Evolutionary conservation across 2,797 vertebrate species (phyloP).

Genomic region (Aquila chrysaetos): DNA sequence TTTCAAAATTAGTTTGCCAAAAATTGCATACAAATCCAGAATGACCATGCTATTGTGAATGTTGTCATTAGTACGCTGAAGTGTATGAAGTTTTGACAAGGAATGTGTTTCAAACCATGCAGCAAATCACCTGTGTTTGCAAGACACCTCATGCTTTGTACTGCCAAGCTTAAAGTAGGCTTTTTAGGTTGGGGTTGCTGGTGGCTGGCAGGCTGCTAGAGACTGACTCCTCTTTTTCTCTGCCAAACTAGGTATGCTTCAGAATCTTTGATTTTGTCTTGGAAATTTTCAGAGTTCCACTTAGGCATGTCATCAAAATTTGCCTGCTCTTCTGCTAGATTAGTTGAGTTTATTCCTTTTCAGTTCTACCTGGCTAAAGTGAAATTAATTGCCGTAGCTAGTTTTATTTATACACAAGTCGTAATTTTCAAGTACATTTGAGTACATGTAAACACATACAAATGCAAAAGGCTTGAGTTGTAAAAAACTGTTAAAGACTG

Average conservation of each 20-base stretch:
- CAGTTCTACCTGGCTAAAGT: background rate
- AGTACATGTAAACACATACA: background rate
- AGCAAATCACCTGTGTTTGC: background rate
- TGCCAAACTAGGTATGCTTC: background rate
- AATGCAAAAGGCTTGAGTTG: background rate
- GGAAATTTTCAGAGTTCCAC: background rate
- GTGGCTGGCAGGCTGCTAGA: background rate
- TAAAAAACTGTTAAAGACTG: background rate
- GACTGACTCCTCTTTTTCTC: background rate
- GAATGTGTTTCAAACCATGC: background rate
- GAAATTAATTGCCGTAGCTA: background rate
- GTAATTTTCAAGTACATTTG: background rate
- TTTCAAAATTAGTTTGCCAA: background rate
- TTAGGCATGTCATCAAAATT: background rate
- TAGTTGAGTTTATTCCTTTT: background rate
- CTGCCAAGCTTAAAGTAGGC: background rate
- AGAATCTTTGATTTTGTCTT: background rate
- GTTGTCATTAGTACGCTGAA: background rate
- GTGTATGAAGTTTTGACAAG: background rate
- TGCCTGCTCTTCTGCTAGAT: background rate
- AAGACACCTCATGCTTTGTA: background rate
- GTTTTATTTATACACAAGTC: background rate
- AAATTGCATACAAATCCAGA: background rate
- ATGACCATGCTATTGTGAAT: background rate
- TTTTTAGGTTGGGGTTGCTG: background rate